Evolutionary conservation across 2,113 vertebrate genomes (phyloP), one percentile per base, ranked within the genome.

Genomic region (Muntiacus muntjak): DNA sequence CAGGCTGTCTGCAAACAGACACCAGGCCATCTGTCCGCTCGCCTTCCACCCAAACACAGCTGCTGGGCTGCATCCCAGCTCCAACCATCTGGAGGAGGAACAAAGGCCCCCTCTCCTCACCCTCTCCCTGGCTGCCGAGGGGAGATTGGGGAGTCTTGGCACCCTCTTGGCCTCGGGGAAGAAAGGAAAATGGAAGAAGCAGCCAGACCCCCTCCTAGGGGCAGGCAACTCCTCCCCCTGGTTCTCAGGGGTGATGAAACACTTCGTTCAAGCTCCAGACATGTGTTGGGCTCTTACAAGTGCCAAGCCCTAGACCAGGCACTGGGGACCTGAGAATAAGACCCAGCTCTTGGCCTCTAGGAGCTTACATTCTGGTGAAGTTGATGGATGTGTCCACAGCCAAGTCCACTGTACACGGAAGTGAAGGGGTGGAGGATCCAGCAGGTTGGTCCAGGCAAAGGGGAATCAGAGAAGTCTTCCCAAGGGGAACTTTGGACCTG

Each of bases 41-140:
- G 55, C 87, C 95, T 97, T 90, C 79, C 87, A 98, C 95, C 97
- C 97, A 98, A 98, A 98, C 98, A 98, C 98, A 98, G 98, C 97
- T 98, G 98, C 85, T 87, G 82, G 96, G 97, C 97, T 91, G 83
- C 30, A 74, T 82, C 97, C 95, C 97, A 94, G 89, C 89, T 91
- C n/a, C 81, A 52, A 86, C 95, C 98, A 98, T 97, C 97, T 98
- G 97, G 92, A 97, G 90, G 81, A 60, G 23, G 58, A 94, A 98
- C 97, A 98, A 97, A 97, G 91, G 45, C 60, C 45, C 71, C 86
- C 87, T 96, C 71, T 95, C 78, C 85, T 88, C 64, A 25, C 67
- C 15, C 94, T 94, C 79, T 91, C 93, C 25, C 94, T 76, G 57
- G 33, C 79, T 96, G 76, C 89, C 7, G 9, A 40, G 26, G 28